Evolutionary conservation across 1,140 invertebrate genomes (phyloP).

Genomic region (Lethrus apterus): DNA sequence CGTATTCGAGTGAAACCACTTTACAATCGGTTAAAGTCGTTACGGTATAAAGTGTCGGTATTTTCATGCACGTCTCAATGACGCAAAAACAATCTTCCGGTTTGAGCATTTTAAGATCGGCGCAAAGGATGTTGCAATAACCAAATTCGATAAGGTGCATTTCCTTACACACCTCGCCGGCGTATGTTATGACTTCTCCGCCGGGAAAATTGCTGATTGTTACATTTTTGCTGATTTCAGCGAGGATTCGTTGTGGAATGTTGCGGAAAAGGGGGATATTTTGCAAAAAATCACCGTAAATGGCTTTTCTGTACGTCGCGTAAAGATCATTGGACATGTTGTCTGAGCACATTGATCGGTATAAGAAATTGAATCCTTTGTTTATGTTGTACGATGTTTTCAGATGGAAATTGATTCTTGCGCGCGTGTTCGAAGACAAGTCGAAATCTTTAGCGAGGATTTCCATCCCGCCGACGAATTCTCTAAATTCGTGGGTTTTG

Average conservation of each 20-base stretch:
- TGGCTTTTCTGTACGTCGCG: not conserved
- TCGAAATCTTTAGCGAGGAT: constrained; percentile 4
- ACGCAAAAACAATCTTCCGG: constrained; percentile 9
- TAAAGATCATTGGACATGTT: not conserved
- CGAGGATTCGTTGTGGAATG: not conserved
- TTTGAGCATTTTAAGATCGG: not conserved
- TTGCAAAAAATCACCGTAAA: not conserved
- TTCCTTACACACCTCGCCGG: constrained; percentile 17
- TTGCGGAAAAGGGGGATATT: constrained; percentile 12
- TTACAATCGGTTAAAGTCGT: constrained; percentile 4
- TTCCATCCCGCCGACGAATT: constrained; percentile 1
- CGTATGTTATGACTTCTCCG: constrained; percentile 10
- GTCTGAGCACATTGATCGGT: not conserved
- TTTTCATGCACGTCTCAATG: constrained; percentile 11
- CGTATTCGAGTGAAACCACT: not conserved
- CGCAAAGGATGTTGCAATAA: not conserved
- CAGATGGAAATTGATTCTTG: not conserved
- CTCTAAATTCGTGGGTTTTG: constrained; percentile 1
- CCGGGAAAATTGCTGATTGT: not conserved
- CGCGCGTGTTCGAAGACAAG: not conserved
- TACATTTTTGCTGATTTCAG: not conserved
- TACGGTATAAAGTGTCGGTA: constrained; percentile 4
- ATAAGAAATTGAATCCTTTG: not conserved
- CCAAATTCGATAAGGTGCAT: constrained; percentile 13
- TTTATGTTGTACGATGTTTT: not conserved